Conservation (phyloP, 2,113 vertebrate species). For the Raja brachyura region DNA sequence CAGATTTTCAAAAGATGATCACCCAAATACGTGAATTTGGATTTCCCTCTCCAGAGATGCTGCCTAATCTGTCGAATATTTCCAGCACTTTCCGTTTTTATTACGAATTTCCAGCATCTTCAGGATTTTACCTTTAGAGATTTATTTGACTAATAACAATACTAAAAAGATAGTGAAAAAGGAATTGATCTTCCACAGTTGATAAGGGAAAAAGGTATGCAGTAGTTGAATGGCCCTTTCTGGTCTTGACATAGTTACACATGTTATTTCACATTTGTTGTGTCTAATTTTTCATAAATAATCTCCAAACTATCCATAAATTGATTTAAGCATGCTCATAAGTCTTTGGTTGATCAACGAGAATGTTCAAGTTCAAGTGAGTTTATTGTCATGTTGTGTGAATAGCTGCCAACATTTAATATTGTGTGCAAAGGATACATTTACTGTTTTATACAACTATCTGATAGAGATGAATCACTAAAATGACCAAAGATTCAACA, state of each 20-base stretch:
- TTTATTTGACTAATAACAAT: not conserved
- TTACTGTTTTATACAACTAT: not conserved
- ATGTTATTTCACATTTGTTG: not conserved
- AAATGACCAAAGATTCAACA: not conserved
- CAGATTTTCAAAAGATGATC: too few species aligned
- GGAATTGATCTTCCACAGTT: not conserved
- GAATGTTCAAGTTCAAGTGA: too few species aligned
- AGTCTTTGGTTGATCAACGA: not conserved
- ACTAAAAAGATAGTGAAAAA: not conserved
- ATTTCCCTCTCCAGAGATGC: too few species aligned
- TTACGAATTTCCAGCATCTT: too few species aligned
- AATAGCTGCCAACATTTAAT: slow-evolving; percentile 14
- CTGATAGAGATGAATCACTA: slow-evolving; percentile 16
- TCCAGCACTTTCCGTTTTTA: too few species aligned
- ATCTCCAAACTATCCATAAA: not conserved
- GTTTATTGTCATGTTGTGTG: too few species aligned
- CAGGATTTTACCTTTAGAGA: not conserved
- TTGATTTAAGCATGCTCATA: not conserved
- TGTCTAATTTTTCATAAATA: not conserved
- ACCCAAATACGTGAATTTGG: too few species aligned
- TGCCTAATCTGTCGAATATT: too few species aligned
- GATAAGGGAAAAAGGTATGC: not conserved
- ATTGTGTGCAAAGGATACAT: not conserved
- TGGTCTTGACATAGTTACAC: not conserved
- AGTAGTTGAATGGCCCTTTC: not conserved